Base-by-base conservation (phyloP, 1,140 invertebrate genomes). In the Drosophila seguyi region DNA sequence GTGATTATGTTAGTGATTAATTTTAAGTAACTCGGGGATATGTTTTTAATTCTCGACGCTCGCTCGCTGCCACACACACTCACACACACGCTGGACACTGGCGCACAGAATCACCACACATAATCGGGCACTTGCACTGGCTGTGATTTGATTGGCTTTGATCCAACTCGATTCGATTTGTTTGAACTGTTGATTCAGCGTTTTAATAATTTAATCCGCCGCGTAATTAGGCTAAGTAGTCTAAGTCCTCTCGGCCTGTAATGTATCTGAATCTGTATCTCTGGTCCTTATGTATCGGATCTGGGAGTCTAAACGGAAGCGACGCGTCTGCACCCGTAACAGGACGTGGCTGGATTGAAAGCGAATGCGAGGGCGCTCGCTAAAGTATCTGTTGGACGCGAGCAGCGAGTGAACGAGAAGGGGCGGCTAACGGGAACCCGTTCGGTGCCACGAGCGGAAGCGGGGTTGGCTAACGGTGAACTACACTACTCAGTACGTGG, bases 161-260 rank as follows among this genome's bases (percentile, higher is more conserved):
- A 50, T 52, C 53, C 27, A 39, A 53, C 38, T 57, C 29, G 61
- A 57, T 36, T 59, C 44, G 8, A 44, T 41, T 11, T 16, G 25
- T 67, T 75, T 61, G 45, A 68, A 55, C 52, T 55, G 52, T 48
- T 34, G 56, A 61, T 84, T 87, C 73, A 82, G 82, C 90, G 83
- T 88, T 82, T 90, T 92, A 92, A 92, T 91, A 92, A 91, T 88
- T 92, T 92, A 92, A 92, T 92, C 91, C 90, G 80, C 76, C 81
- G 81, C 81, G 90, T 92, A 92, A 92, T 92, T 92, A 92, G 90
- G 87, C 72, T 92, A 92, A 91, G 83, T 87, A 81, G 52, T 85
- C 77, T 65, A 55, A 59, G 62, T 60, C 74, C 68, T 42, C 75
- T 50, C 62, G 62, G 62, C 79, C 69, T 68, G 39, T 63, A 57